These are phyloP conservation scores for Megastigmus dorsalis DNA, from an alignment of 2,888 invertebrate species.

Conservation along the genomic window DNA sequence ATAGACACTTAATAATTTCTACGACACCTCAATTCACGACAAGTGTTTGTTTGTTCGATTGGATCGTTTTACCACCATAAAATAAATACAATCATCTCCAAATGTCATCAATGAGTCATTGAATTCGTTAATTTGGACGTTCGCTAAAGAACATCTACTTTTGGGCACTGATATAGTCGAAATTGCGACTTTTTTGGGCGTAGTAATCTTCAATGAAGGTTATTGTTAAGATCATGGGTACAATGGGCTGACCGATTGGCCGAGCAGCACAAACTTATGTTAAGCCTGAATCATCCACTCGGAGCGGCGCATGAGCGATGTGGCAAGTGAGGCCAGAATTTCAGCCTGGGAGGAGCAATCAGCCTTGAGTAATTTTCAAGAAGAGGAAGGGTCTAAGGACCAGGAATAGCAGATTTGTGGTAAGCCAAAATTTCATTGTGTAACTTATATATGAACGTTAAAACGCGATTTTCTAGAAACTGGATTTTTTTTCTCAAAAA, in stretches of 20 bases:
- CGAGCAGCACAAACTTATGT: conserved; percentile 21
- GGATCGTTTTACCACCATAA: too few species aligned
- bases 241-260: too few species aligned
- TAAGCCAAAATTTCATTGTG: neutral
- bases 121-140: conserved; percentile 55
- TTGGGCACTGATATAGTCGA: conserved; percentile 47
- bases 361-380: conserved; percentile 16
- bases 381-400: conserved; percentile 28
- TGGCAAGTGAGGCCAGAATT: neutral
- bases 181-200: conserved; percentile 51
- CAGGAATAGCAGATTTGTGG: too few species aligned
- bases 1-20: too few species aligned
- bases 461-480: neutral
- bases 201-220: conserved; percentile 54
- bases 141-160: conserved; percentile 54
- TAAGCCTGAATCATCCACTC: conserved; percentile 34
- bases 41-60: too few species aligned
- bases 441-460: neutral
- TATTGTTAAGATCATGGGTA: conserved; percentile 47
- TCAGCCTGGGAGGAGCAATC: neutral
- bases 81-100: too few species aligned
- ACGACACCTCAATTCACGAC: too few species aligned
- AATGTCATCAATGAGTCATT: conserved; percentile 54
- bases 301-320: conserved; percentile 32
- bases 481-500: neutral